Percentiles rank a stretch among this genome's conserved stretches.
Evolutionary conservation across 2,888 invertebrate genomes (phyloP).

Genomic region (Loripinus fragilis): DNA sequence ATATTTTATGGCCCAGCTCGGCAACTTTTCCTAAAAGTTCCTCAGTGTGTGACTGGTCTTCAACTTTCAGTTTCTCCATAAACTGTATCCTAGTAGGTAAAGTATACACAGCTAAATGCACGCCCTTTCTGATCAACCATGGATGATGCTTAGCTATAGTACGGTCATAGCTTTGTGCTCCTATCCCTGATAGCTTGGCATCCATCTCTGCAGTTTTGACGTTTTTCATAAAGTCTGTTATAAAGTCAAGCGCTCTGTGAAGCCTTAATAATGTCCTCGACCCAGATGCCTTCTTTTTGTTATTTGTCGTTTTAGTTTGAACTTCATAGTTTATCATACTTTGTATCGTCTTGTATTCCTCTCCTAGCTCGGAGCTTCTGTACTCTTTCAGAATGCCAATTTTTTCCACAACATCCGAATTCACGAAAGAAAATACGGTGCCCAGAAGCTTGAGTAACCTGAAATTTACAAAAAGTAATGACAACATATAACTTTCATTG

Average conservation of each 20-base stretch:
- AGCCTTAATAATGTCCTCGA: conserved; percentile 93
- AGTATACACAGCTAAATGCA: conserved; percentile 93
- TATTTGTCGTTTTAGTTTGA: conserved; percentile 87
- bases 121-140: conserved; percentile 89
- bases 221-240: conserved; percentile 91
- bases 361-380: conserved; percentile 78
- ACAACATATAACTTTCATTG: too few species aligned
- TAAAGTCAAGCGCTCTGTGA: conserved; percentile 96
- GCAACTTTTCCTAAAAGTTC: conserved; percentile 57
- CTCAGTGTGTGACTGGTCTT: conserved; percentile 54
- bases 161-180: conserved; percentile 91
- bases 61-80: conserved; percentile 77
- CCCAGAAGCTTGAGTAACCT: conserved; percentile 96
- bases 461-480: too few species aligned
- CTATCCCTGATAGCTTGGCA: conserved; percentile 84
- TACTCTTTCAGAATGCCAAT: conserved; percentile 90
- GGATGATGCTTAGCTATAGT: conserved; percentile 95
- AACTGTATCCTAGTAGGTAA: conserved; percentile 91
- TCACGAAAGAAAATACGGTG: conserved; percentile 95
- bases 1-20: conserved; percentile 58
- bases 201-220: conserved; percentile 84
- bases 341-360: conserved; percentile 88
- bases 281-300: conserved; percentile 87
- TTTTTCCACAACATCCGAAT: conserved; percentile 94
- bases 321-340: conserved; percentile 94